These are phyloP conservation scores for Idris sp. DNA, from an alignment of 1,140 invertebrate species.

Conservation along the genomic window DNA sequence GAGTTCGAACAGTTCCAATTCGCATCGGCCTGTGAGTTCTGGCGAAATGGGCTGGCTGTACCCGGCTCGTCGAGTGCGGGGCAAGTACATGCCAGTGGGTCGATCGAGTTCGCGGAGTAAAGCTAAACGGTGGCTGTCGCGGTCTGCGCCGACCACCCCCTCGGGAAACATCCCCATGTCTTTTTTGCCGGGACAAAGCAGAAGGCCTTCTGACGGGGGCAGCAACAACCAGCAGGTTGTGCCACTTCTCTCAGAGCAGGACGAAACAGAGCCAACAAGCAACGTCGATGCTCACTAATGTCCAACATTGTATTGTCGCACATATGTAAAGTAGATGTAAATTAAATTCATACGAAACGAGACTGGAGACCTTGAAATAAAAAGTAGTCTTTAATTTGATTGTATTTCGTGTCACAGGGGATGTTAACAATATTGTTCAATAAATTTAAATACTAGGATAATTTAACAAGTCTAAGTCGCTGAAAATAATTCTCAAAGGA, in stretches of 20 bases:
- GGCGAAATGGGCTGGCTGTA: slow-evolving; percentile 61
- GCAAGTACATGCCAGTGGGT: slow-evolving; percentile 75
- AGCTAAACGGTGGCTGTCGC: slow-evolving; percentile 82
- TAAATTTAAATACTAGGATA: too few relatives aligned
- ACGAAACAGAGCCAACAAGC: slow-evolving; percentile 67
- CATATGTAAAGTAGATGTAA: slow-evolving; percentile 57
- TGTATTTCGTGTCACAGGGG: too few relatives aligned
- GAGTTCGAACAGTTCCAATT: slow-evolving; percentile 47
- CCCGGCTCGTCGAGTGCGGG: slow-evolving; percentile 63
- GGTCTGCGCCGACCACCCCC: slow-evolving; percentile 87
- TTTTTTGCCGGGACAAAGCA: slow-evolving; percentile 70
- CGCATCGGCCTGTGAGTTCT: slow-evolving; percentile 65
- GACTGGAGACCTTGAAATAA: slow-evolving; percentile 38
- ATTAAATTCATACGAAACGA: slow-evolving; percentile 31
- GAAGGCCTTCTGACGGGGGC: slow-evolving; percentile 69
- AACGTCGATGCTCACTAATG: slow-evolving; percentile 51
- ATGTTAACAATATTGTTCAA: too few relatives aligned
- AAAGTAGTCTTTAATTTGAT: slow-evolving; percentile 26
- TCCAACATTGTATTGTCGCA: slow-evolving; percentile 29
- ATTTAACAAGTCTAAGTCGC: too few relatives aligned
- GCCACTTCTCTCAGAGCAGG: slow-evolving; percentile 75
- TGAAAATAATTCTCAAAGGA: too few relatives aligned
- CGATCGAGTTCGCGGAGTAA: slow-evolving; percentile 69
- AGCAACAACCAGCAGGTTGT: slow-evolving; percentile 72
- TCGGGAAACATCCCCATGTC: slow-evolving; percentile 78